These are phyloP conservation scores for Scaptomyza flava DNA, from an alignment of 2,888 invertebrate genomes.

Conservation along the genomic window DNA sequence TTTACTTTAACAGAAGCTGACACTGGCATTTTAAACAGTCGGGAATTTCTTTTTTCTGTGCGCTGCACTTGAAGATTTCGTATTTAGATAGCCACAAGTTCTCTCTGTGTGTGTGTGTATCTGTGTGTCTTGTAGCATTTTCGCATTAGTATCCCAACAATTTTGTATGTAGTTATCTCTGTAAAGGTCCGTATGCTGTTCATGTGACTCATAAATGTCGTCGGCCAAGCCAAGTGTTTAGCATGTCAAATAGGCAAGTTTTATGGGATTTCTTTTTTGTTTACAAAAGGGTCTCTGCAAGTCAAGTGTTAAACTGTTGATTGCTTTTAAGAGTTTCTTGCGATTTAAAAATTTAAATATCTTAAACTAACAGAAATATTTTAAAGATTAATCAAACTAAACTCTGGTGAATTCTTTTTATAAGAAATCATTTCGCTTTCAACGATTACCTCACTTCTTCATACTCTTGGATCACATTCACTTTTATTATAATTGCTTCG, in stretches of 20 bases:
- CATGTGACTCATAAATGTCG: conserved; percentile 48
- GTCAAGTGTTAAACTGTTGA: conserved; percentile 28
- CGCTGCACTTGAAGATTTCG: conserved; percentile 41
- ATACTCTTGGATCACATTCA: conserved; percentile 38
- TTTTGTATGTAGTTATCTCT: conserved; percentile 4
- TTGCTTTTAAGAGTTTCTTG: conserved; percentile 19
- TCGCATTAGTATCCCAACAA: conserved; percentile 19
- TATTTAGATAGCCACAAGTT: conserved; percentile 43
- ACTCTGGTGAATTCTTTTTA: neutral
- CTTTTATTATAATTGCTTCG: conserved; percentile 18
- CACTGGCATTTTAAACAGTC: conserved; percentile 65
- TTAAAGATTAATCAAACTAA: neutral
- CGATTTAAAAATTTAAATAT: neutral
- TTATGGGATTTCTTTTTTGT: conserved; percentile 42
- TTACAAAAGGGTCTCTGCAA: conserved; percentile 19
- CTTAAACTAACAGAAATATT: neutral
- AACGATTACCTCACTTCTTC: conserved; percentile 19
- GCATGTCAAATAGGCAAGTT: conserved; percentile 61
- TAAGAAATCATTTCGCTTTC: conserved; percentile 25
- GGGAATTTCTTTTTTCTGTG: conserved; percentile 29
- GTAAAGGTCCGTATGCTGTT: neutral
- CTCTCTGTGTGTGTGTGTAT: neutral
- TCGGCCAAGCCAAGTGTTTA: conserved; percentile 40
- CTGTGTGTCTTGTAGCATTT: conserved; percentile 10
- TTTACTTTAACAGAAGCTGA: conserved; percentile 20